A percentile compares a stretch with the other conserved stretches of the same genome.
phyloP scores from a whole-genome alignment of 35 echinoderm and acorn worm species.

The Ophiothrix spiculata region DNA sequence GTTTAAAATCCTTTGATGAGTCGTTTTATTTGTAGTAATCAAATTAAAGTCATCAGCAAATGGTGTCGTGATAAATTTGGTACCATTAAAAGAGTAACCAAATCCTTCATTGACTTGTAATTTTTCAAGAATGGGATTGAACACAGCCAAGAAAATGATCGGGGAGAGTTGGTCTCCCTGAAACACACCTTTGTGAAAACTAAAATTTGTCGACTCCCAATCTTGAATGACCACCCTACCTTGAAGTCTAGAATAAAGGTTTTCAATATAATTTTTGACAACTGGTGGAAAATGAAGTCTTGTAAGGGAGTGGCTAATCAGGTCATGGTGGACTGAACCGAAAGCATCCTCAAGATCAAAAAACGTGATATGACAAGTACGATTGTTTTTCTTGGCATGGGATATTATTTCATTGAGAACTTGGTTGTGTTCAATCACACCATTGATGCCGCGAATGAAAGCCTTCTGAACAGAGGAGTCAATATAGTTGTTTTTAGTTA shows the following conservation, averaged over 20 bases:
- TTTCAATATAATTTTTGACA: not conserved
- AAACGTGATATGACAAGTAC: no score
- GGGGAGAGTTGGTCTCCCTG: slow-evolving; percentile 28
- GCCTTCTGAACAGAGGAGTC: no score
- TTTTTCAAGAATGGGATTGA: slow-evolving; percentile 23
- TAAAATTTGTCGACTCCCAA: slow-evolving; percentile 18
- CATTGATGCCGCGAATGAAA: no score
- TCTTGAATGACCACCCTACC: not conserved
- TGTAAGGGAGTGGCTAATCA: not conserved
- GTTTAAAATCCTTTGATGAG: not conserved
- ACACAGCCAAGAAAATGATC: slow-evolving; percentile 6
- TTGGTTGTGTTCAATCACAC: no score
- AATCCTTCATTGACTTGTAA: not conserved
- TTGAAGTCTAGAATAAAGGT: slow-evolving; percentile 4
- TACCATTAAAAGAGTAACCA: not conserved
- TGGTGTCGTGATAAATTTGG: not conserved
- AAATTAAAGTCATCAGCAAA: slow-evolving; percentile 26
- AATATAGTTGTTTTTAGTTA: no score
- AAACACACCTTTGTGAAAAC: slow-evolving; percentile 23
- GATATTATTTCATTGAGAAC: no score
- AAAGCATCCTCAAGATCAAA: no score
- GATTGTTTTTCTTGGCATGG: no score
- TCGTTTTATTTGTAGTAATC: slow-evolving; percentile 9
- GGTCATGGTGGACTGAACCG: not conserved
- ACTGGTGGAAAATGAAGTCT: not conserved